Conservation (phyloP, 2,113 vertebrate genomes). For the Phaetusa simplex region DNA sequence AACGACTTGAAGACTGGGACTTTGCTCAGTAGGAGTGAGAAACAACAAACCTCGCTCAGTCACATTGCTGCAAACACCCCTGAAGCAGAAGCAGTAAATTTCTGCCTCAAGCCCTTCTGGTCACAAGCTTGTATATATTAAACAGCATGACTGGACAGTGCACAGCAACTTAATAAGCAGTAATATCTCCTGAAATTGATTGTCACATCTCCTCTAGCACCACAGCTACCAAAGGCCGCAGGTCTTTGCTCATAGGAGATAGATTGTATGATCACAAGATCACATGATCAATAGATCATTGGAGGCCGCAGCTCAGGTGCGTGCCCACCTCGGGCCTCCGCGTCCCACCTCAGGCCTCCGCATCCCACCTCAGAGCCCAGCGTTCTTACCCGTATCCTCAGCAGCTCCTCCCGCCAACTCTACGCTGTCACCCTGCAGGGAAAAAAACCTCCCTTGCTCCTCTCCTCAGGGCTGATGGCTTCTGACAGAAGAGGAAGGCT, state of each 20-base stretch:
- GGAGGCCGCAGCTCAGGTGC: rapidly evolving
- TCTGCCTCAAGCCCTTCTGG: neutral
- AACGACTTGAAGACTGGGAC: rapidly evolving
- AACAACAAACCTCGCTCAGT: neutral
- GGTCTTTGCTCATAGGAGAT: no score
- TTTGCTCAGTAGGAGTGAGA: neutral
- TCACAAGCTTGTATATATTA: no score
- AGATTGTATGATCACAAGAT: no score
- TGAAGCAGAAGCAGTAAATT: no score
- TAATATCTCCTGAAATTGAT: neutral
- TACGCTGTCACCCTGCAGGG: rapidly evolving
- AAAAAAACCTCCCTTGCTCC: neutral
- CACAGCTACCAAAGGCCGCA: neutral
- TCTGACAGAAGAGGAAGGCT: neutral
- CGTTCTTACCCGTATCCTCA: rapidly evolving
- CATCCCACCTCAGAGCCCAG: neutral
- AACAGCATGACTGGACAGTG: rapidly evolving
- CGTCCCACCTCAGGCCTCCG: neutral
- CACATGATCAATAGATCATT: no score
- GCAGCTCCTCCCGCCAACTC: neutral
- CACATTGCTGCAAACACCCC: no score
- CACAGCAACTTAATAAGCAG: no score
- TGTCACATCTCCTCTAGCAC: rapidly evolving
- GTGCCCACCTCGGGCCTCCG: no score
- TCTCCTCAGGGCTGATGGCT: neutral